A percentile compares a stretch with the other conserved stretches of the same genome.
These are phyloP conservation scores for Polyploca ridens DNA, from an alignment of 2,888 invertebrate genomes.

Conservation along the genomic window DNA sequence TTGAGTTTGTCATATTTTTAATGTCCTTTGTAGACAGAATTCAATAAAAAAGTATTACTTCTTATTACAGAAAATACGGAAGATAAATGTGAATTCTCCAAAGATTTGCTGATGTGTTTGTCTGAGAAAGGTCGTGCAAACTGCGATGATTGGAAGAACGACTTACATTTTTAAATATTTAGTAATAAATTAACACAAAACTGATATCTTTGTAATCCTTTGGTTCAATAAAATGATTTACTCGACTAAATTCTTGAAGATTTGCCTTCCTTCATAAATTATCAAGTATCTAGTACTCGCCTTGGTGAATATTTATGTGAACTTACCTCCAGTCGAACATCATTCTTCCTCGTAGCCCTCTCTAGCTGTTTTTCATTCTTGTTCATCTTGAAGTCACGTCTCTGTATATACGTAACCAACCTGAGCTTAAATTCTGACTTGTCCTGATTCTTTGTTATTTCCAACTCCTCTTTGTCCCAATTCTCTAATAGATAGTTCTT, in stretches of 20 bases:
- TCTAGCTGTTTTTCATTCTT: slow-evolving; percentile 57
- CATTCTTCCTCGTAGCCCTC: slow-evolving; percentile 70
- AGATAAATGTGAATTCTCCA: slow-evolving; percentile 88
- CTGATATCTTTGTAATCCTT: slow-evolving; percentile 9
- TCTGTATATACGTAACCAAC: slow-evolving; percentile 84
- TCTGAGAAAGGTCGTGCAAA: slow-evolving; percentile 89
- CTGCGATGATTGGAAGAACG: slow-evolving; percentile 90
- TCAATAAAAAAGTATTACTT: slow-evolving; percentile 7
- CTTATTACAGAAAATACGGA: slow-evolving; percentile 75
- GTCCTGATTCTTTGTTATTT: slow-evolving; percentile 78
- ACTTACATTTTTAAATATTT: slow-evolving; percentile 50
- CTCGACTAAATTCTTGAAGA: background rate
- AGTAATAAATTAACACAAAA: slow-evolving; percentile 13
- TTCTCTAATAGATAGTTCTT: slow-evolving; percentile 81
- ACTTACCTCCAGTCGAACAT: slow-evolving; percentile 71
- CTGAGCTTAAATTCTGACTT: slow-evolving; percentile 84
- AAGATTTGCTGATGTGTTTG: slow-evolving; percentile 87
- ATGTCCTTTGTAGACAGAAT: background rate
- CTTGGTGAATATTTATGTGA: slow-evolving; percentile 11
- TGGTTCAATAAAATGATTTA: background rate
- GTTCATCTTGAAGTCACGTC: slow-evolving; percentile 64
- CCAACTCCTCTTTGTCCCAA: slow-evolving; percentile 82
- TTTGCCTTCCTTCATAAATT: too few species aligned
- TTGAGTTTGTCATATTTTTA: too few species aligned
- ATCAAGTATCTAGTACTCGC: too few species aligned